These are phyloP conservation scores for Lophius piscatorius DNA, from an alignment of 2,113 vertebrate species.

Conservation along the genomic window DNA sequence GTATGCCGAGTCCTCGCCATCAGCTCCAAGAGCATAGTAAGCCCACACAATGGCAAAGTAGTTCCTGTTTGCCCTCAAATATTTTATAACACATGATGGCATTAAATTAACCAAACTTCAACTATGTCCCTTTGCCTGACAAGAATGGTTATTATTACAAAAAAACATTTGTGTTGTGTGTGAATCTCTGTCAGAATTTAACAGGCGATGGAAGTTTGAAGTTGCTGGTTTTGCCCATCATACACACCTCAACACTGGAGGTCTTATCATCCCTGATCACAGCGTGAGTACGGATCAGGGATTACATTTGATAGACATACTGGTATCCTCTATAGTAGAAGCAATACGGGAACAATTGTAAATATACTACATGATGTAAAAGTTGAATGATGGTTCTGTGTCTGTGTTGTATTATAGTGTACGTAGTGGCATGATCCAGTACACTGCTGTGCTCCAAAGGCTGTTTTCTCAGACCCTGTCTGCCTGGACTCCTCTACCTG, in stretches of 20 bases:
- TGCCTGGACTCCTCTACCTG: slow-evolving; percentile 79
- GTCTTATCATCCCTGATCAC: slow-evolving; percentile 85
- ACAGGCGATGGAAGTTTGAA: slow-evolving; percentile 85
- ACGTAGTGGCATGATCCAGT: slow-evolving; percentile 83
- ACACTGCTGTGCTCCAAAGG: slow-evolving; percentile 80
- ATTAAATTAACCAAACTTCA: too few species aligned
- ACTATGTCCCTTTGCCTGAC: too few species aligned
- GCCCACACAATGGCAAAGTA: not conserved
- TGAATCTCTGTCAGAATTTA: slow-evolving; percentile 79
- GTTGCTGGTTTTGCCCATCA: slow-evolving; percentile 83
- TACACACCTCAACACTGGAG: slow-evolving; percentile 84
- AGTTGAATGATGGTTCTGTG: slow-evolving; percentile 5
- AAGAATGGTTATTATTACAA: too few species aligned
- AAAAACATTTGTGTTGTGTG: slow-evolving; percentile 1
- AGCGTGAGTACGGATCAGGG: slow-evolving; percentile 86
- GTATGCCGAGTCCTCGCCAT: slow-evolving; percentile 86
- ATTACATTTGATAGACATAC: not conserved
- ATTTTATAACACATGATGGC: too few species aligned
- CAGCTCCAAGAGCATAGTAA: slow-evolving; percentile 85
- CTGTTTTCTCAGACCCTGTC: slow-evolving; percentile 87
- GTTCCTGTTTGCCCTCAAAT: not conserved
- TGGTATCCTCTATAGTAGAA: not conserved
- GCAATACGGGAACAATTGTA: too few species aligned
- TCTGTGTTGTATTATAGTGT: slow-evolving; percentile 63
- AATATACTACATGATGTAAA: too few species aligned